Evolutionary conservation across 2,797 vertebrate genomes (phyloP).

Genomic region (Pangasius mekongensis): DNA sequence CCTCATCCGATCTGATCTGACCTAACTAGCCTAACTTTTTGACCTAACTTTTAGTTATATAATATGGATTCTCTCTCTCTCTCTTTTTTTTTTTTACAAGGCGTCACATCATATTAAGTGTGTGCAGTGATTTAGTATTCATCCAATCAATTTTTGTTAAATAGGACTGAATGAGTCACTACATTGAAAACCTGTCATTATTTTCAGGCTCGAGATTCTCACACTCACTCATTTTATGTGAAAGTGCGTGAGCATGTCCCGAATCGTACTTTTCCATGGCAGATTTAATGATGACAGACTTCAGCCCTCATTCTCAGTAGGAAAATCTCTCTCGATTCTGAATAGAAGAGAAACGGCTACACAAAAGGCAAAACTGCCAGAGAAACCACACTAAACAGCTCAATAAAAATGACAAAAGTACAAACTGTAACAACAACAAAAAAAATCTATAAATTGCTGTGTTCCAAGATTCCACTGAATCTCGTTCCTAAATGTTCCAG

Average conservation of each 20-base stretch:
- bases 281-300: conserved; percentile 24
- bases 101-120: background rate
- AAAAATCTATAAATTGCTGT: conserved; percentile 6
- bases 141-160: background rate
- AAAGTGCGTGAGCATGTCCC: background rate
- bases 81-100: background rate
- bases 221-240: background rate
- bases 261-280: background rate
- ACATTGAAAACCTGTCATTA: background rate
- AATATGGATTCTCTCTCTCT: too few relatives aligned
- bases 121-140: background rate
- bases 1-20: background rate
- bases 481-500: conserved; percentile 15
- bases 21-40: background rate
- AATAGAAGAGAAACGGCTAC: background rate
- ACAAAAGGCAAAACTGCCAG: background rate
- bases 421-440: background rate
- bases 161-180: background rate
- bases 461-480: conserved; percentile 13
- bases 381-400: conserved; percentile 15
- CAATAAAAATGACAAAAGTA: conserved; percentile 29
- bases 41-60: background rate
- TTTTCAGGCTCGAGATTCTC: background rate
- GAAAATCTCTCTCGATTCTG: conserved; percentile 5
- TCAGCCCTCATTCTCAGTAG: background rate